These are phyloP conservation scores for Drepana falcataria DNA, from an alignment of 2,888 invertebrate species.

Conservation along the genomic window DNA sequence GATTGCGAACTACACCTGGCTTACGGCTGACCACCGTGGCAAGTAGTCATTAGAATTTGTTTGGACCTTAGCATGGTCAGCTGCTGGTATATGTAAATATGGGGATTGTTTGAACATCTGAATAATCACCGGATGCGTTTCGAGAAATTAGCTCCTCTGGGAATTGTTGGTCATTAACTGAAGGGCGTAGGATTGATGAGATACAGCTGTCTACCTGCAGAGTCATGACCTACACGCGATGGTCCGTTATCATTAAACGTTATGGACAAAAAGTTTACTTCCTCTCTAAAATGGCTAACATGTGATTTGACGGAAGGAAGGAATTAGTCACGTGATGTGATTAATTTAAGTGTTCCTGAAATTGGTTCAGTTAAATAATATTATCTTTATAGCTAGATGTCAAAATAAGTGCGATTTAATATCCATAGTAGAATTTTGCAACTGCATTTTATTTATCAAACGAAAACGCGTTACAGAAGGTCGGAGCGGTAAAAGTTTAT, in stretches of 20 bases:
- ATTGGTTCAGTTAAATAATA: no score
- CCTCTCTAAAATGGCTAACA: constrained; percentile 45
- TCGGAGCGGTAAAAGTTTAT: constrained; percentile 35
- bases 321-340: constrained; percentile 41
- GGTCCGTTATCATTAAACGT: constrained; percentile 50
- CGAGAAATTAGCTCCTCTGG: constrained; percentile 40
- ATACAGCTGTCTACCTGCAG: constrained; percentile 58
- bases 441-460: constrained; percentile 10
- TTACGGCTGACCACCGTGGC: constrained; percentile 44
- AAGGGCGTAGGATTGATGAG: constrained; percentile 34
- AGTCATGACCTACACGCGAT: constrained; percentile 41
- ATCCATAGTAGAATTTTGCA: constrained; percentile 7
- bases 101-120: constrained; percentile 41
- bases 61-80: constrained; percentile 63
- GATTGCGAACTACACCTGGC: constrained; percentile 57
- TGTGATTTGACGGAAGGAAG: constrained; percentile 52
- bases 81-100: constrained; percentile 58
- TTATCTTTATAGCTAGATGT: not conserved
- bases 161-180: constrained; percentile 38
- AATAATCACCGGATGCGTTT: constrained; percentile 37
- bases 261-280: constrained; percentile 56
- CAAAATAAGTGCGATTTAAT: constrained; percentile 20
- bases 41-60: constrained; percentile 70
- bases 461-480: constrained; percentile 12
- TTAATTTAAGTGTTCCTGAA: no score